These are phyloP conservation scores for Harpagoxenus sublaevis DNA, from an alignment of 2,888 invertebrate species.

Conservation along the genomic window DNA sequence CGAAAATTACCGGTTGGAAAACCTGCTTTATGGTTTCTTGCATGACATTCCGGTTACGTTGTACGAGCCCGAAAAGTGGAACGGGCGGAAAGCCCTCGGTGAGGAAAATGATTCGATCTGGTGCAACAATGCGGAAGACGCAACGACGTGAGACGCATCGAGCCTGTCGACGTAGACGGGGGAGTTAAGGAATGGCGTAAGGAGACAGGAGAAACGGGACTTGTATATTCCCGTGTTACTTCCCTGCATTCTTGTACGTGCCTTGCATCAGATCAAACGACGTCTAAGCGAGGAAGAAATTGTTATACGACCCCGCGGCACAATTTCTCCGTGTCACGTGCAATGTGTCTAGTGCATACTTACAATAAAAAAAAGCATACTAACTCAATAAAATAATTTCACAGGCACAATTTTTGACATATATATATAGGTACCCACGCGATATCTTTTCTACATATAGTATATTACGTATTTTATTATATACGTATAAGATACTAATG, in stretches of 20 bases:
- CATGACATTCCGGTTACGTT: constrained; percentile 51
- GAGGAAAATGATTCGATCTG: constrained; percentile 66
- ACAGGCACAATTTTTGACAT: background rate
- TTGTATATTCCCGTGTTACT: constrained; percentile 41
- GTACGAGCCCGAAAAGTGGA: constrained; percentile 22
- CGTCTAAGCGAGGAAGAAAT: constrained; percentile 24
- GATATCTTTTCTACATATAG: background rate
- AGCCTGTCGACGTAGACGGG: constrained; percentile 45
- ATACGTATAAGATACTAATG: background rate
- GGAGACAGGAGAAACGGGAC: constrained; percentile 31
- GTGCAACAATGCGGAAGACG: constrained; percentile 69
- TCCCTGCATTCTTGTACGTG: constrained; percentile 41
- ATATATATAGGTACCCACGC: no score
- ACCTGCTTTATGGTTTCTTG: constrained; percentile 60
- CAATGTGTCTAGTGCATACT: constrained; percentile 3
- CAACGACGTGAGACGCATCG: constrained; percentile 60
- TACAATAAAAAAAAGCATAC: background rate
- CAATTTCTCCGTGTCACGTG: constrained; percentile 23
- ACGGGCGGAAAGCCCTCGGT: constrained; percentile 43
- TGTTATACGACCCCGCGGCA: constrained; percentile 7
- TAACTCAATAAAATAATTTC: constrained; percentile 1
- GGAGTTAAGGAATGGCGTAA: constrained; percentile 59
- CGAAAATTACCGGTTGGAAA: constrained; percentile 60
- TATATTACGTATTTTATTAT: no score
- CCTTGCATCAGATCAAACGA: constrained; percentile 21